These are phyloP conservation scores for Tetragonula carbonaria DNA, from an alignment of 2,888 invertebrate genomes.

Conservation along the genomic window DNA sequence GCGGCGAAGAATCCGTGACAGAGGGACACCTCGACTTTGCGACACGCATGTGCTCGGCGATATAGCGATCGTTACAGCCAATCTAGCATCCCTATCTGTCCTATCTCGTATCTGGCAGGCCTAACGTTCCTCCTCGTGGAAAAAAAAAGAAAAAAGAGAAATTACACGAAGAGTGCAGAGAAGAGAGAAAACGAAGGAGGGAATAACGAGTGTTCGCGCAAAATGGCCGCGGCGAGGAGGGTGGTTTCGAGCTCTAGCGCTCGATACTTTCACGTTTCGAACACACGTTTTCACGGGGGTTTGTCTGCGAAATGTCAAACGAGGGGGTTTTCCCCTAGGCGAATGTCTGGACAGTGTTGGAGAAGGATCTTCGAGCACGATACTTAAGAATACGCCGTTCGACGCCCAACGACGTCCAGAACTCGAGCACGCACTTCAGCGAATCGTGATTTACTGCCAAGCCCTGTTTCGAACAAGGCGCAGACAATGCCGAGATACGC, in stretches of 20 bases:
- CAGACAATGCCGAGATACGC: slow-evolving; percentile 30
- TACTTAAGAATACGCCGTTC: background rate
- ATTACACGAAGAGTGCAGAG: background rate
- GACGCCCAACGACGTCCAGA: slow-evolving; percentile 3
- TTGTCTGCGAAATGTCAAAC: slow-evolving; percentile 30
- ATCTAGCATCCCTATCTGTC: slow-evolving; percentile 63
- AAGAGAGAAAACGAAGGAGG: background rate
- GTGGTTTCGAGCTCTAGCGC: background rate
- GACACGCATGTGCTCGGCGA: slow-evolving; percentile 32
- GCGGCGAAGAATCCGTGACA: slow-evolving; percentile 72
- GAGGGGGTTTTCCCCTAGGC: background rate
- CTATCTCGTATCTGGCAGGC: slow-evolving; percentile 26
- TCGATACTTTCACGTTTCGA: slow-evolving; percentile 26
- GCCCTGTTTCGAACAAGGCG: slow-evolving; percentile 34
- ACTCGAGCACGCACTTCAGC: slow-evolving; percentile 25
- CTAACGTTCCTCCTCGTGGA: background rate
- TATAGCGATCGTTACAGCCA: slow-evolving; percentile 56
- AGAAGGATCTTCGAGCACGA: background rate
- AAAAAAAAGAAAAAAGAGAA: slow-evolving; percentile 10
- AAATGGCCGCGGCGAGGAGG: slow-evolving; percentile 53
- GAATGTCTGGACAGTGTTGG: slow-evolving; percentile 21
- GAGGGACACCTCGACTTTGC: slow-evolving; percentile 20
- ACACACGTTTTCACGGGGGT: background rate
- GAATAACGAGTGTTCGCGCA: slow-evolving; percentile 40
- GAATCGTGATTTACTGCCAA: slow-evolving; percentile 39